phyloP scores from a whole-genome alignment of 2,888 invertebrate genomes.

The Apoda limacodes region DNA sequence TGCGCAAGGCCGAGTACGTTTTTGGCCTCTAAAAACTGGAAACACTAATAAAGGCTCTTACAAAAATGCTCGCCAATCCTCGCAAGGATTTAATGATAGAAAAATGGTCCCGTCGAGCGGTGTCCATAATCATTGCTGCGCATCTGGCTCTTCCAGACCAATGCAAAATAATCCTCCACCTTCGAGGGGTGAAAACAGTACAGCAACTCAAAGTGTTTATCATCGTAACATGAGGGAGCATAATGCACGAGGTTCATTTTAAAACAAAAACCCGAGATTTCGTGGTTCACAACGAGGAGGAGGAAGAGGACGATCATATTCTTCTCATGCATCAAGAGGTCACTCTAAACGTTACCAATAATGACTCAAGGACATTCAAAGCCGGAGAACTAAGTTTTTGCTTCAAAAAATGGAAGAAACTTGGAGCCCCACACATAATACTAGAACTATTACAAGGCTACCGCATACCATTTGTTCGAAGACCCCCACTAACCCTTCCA shows the following conservation, averaged over 20 bases:
- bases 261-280: too few relatives aligned
- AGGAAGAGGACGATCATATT: too few relatives aligned
- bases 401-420: neutral
- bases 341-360: neutral
- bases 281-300: too few relatives aligned
- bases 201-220: too few relatives aligned
- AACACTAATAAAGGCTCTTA: neutral
- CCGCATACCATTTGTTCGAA: slow-evolving; percentile 6
- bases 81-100: slow-evolving; percentile 7
- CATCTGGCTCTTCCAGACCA: too few relatives aligned
- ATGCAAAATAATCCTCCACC: too few relatives aligned
- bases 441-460: slow-evolving; percentile 4
- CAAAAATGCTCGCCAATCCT: slow-evolving; percentile 5
- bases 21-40: slow-evolving; percentile 14
- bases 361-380: slow-evolving; percentile 3
- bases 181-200: too few relatives aligned
- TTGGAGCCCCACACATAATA: slow-evolving; percentile 4
- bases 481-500: slow-evolving; percentile 2
- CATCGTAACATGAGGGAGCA: too few relatives aligned
- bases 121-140: too few relatives aligned
- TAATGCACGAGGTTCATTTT: too few relatives aligned
- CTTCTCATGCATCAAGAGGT: neutral
- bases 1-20: slow-evolving; percentile 17
- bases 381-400: neutral
- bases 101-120: slow-evolving; percentile 5